Evolutionary conservation across 2,113 vertebrate genomes (phyloP).

Genomic region (Tinamus guttatus): DNA sequence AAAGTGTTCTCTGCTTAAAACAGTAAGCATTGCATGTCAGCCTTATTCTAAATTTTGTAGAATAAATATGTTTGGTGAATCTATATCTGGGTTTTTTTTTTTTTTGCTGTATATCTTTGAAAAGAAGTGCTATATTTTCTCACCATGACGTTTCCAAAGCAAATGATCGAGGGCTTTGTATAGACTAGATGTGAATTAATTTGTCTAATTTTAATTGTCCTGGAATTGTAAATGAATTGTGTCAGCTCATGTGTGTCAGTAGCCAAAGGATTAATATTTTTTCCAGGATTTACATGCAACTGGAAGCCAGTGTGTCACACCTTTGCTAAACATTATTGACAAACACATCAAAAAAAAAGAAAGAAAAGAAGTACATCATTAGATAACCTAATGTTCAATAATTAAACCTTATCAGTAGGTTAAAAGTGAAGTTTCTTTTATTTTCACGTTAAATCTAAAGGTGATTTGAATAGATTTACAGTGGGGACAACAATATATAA

Average conservation of each 20-base stretch:
- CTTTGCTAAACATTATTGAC: constrained; percentile 48
- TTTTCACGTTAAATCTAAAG: constrained; percentile 81
- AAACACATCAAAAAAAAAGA: constrained; percentile 9
- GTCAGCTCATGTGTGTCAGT: constrained; percentile 58
- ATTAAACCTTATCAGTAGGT: constrained; percentile 61
- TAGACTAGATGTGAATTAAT: constrained; percentile 38
- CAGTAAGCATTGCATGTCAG: background rate
- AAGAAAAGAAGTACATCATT: constrained; percentile 1
- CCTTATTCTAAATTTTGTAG: constrained; percentile 17
- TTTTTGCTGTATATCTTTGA: background rate
- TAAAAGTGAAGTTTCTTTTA: constrained; percentile 70
- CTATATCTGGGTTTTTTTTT: constrained; percentile 30
- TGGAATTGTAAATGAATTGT: constrained; percentile 29
- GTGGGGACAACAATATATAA: constrained; percentile 86
- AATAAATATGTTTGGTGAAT: constrained; percentile 51
- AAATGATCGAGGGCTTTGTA: constrained; percentile 30
- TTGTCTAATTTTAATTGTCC: constrained; percentile 41
- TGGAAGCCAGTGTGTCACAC: constrained; percentile 61
- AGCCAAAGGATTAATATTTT: constrained; percentile 61
- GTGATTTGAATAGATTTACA: constrained; percentile 86
- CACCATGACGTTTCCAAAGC: background rate
- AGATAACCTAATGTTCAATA: constrained; percentile 54
- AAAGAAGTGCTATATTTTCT: background rate
- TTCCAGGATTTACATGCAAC: constrained; percentile 62
- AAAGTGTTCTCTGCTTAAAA: background rate